These are phyloP conservation scores for Folsomia manolachei DNA, from an alignment of 2,888 invertebrate genomes.

Conservation along the genomic window DNA sequence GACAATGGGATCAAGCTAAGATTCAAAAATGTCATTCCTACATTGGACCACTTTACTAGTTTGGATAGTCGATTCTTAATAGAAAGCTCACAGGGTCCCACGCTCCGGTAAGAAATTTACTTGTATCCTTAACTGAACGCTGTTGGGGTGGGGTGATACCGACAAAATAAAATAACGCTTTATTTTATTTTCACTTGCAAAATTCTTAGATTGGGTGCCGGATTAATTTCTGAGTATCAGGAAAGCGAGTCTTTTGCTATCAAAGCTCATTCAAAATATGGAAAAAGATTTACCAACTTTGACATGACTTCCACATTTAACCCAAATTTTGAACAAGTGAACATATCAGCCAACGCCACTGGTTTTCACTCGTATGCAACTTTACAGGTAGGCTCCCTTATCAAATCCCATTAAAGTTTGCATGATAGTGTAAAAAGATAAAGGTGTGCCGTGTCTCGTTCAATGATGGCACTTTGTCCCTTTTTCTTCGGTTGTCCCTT, in stretches of 20 bases:
- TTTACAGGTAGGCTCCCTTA: constrained; percentile 20
- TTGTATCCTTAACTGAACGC: too few relatives aligned
- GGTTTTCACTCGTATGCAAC: constrained; percentile 13
- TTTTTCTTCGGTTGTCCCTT: neutral
- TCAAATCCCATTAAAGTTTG: too few relatives aligned
- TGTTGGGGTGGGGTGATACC: neutral
- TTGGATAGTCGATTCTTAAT: constrained; percentile 37
- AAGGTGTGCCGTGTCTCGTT: too few relatives aligned
- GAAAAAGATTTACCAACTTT: neutral
- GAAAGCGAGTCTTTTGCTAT: constrained; percentile 14
- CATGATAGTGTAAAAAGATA: too few relatives aligned
- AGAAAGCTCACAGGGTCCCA: constrained; percentile 20
- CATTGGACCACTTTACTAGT: constrained; percentile 25
- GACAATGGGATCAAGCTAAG: constrained; percentile 40
- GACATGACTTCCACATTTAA: constrained; percentile 26
- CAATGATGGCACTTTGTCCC: neutral
- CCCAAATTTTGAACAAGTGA: constrained; percentile 10
- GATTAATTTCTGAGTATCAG: constrained; percentile 12
- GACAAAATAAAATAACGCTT: too few relatives aligned
- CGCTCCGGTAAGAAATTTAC: constrained; percentile 9
- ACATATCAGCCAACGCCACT: constrained; percentile 12
- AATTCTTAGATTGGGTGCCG: constrained; percentile 21
- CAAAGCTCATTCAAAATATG: constrained; percentile 19
- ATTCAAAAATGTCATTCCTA: constrained; percentile 44
- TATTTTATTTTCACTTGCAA: neutral